Evolutionary conservation across 2,113 vertebrate genomes (phyloP).

Genomic region (Toxotes jaculatrix): DNA sequence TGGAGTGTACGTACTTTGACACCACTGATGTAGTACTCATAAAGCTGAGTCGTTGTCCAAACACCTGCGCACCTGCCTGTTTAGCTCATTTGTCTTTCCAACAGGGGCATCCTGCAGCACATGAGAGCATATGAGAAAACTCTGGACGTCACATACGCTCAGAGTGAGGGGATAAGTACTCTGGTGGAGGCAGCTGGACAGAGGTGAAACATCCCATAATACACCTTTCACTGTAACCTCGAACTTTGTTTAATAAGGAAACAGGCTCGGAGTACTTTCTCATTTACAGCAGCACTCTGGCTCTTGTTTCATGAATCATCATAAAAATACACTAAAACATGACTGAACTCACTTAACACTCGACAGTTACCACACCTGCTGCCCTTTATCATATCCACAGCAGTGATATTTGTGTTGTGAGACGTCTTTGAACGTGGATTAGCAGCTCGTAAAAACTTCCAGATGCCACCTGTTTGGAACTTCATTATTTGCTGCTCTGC

Average conservation of each 20-base stretch:
- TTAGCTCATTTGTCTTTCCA: conserved; percentile 18
- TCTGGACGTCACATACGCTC: conserved; percentile 82
- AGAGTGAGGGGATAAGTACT: conserved; percentile 71
- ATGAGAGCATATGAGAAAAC: conserved; percentile 75
- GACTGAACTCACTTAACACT: too few species aligned
- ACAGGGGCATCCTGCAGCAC: conserved; percentile 78
- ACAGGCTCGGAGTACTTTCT: neutral
- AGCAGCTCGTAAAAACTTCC: neutral
- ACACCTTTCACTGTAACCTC: neutral
- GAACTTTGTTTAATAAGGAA: neutral
- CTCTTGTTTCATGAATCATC: too few species aligned
- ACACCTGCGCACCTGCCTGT: too few species aligned
- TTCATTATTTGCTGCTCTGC: rapidly evolving
- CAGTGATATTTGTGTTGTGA: neutral
- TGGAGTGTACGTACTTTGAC: neutral
- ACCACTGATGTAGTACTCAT: neutral
- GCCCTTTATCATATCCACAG: neutral
- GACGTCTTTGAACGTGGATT: neutral
- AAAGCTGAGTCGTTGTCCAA: too few species aligned
- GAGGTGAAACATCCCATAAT: conserved; percentile 73
- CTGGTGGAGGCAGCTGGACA: conserved; percentile 83
- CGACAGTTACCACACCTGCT: too few species aligned
- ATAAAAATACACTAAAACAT: neutral
- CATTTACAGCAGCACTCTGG: neutral
- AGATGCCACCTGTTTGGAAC: neutral